These are phyloP conservation scores for Canis aureus DNA, from an alignment of 2,113 vertebrate genomes.

Conservation along the genomic window DNA sequence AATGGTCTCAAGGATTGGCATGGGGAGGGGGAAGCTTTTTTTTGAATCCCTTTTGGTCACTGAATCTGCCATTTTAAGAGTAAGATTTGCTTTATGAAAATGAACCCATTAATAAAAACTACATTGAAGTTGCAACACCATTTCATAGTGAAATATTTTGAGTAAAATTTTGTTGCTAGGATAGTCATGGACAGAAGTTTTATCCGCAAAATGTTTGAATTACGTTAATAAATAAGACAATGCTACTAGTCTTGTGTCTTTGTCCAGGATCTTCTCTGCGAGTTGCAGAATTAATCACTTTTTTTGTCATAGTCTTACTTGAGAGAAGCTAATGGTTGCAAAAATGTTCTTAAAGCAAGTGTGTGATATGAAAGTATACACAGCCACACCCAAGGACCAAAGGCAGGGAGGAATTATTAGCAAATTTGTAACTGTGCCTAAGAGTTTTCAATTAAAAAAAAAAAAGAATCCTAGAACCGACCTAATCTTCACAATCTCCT, in stretches of 20 bases:
- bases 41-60: constrained; percentile 72
- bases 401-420: constrained; percentile 4
- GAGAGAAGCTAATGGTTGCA: background rate
- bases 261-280: constrained; percentile 42
- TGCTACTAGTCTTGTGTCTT: constrained; percentile 62
- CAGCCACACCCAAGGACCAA: background rate
- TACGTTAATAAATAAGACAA: constrained; percentile 86
- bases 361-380: background rate
- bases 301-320: constrained; percentile 3
- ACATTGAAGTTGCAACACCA: constrained; percentile 78
- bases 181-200: constrained; percentile 82
- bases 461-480: background rate
- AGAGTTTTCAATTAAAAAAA: constrained; percentile 1
- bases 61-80: constrained; percentile 80
- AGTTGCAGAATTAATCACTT: constrained; percentile 8
- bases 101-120: constrained; percentile 68
- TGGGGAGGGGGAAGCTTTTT: constrained; percentile 53
- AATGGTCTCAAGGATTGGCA: constrained; percentile 22
- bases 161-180: constrained; percentile 85
- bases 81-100: constrained; percentile 83
- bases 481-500: background rate
- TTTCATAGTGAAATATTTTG: constrained; percentile 85
- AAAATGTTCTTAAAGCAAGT: background rate
- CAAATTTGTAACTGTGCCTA: background rate
- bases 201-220: constrained; percentile 88